These are phyloP conservation scores for Meles meles DNA, from an alignment of 2,113 vertebrate genomes.

Conservation along the genomic window DNA sequence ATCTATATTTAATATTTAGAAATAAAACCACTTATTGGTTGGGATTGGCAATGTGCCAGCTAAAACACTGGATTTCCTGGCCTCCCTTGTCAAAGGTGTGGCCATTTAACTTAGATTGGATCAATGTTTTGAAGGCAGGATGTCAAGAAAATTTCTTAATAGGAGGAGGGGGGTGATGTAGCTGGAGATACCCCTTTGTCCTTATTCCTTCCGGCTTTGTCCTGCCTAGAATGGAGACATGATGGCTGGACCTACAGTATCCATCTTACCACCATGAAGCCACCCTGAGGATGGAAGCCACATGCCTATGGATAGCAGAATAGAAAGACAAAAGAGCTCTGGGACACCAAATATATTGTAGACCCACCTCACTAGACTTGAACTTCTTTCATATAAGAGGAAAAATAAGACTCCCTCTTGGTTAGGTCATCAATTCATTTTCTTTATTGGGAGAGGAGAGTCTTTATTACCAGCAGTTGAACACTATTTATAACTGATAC, in stretches of 20 bases:
- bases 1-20: constrained; percentile 15
- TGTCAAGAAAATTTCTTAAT: constrained; percentile 1
- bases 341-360: neutral
- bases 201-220: constrained; percentile 8
- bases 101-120: neutral
- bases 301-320: neutral
- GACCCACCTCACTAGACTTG: neutral
- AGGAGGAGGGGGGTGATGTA: neutral
- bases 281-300: neutral
- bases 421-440: constrained; percentile 4
- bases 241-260: neutral
- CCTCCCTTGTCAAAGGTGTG: neutral
- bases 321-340: neutral
- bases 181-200: neutral
- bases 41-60: neutral
- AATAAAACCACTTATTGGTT: neutral
- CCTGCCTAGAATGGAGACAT: neutral
- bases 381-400: neutral
- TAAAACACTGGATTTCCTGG: neutral
- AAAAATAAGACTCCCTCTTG: neutral
- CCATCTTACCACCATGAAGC: neutral
- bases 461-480: neutral
- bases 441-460: neutral
- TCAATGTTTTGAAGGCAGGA: neutral
- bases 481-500: constrained; percentile 4